phyloP scores from a whole-genome alignment of 2,797 vertebrate species.

The Remorina albescens region DNA sequence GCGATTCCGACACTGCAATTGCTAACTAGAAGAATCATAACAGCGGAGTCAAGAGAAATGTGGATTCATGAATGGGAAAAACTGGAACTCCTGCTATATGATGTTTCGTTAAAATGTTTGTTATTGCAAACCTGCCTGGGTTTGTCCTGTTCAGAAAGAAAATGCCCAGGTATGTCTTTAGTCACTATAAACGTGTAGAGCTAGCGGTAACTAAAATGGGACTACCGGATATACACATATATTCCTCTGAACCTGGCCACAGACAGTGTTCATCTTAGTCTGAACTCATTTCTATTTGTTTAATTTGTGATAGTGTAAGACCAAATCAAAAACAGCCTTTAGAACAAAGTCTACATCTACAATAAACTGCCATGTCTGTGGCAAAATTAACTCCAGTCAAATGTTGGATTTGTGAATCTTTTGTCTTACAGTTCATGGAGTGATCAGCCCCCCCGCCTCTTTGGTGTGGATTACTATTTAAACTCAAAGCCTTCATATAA shows the following conservation, averaged over 20 bases:
- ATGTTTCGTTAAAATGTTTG: background rate
- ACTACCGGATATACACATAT: background rate
- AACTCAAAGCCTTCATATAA: constrained; percentile 34
- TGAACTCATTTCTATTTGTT: constrained; percentile 1
- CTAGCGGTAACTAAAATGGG: too few relatives aligned
- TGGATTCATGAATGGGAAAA: background rate
- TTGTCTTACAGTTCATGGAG: constrained; percentile 7
- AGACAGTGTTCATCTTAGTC: background rate
- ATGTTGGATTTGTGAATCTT: constrained; percentile 18
- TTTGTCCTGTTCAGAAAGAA: too few relatives aligned
- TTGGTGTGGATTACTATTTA: constrained; percentile 14
- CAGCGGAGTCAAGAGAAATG: background rate
- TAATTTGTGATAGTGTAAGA: background rate
- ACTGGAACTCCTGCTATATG: background rate
- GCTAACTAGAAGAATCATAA: background rate
- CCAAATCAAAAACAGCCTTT: constrained; percentile 17
- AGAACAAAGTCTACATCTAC: constrained; percentile 1
- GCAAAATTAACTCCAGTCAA: constrained; percentile 24
- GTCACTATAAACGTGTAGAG: too few relatives aligned
- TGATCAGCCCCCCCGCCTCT: background rate
- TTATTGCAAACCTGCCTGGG: background rate
- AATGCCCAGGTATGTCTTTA: background rate
- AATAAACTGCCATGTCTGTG: constrained; percentile 11
- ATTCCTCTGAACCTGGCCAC: background rate
- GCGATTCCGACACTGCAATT: too few relatives aligned